Percentiles rank a stretch among this genome's conserved stretches.
These are phyloP conservation scores for Lochmaea capreae DNA, from an alignment of 2,888 invertebrate genomes.

Conservation along the genomic window DNA sequence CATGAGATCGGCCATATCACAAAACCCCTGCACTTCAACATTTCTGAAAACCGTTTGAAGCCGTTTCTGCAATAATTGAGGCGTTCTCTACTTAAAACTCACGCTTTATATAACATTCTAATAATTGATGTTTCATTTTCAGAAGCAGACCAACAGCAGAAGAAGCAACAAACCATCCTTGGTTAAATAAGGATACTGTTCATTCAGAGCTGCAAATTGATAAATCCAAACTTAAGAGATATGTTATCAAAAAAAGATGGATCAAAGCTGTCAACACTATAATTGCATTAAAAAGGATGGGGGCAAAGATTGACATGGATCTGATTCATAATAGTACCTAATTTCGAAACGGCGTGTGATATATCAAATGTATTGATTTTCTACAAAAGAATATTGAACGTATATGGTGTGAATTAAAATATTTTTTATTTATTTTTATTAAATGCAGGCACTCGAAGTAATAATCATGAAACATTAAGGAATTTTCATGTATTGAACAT, in stretches of 20 bases:
- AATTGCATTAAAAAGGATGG: conserved; percentile 87
- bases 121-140: conserved; percentile 50
- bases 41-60: too few relatives aligned
- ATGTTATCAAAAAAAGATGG: conserved; percentile 92
- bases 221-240: conserved; percentile 85
- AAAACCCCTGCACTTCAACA: too few relatives aligned
- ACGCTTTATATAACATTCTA: too few relatives aligned
- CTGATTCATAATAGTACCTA: conserved; percentile 47
- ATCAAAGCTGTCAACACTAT: conserved; percentile 90
- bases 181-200: conserved; percentile 75
- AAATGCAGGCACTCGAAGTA: too few relatives aligned
- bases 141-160: conserved; percentile 80
- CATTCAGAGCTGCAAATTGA: conserved; percentile 78
- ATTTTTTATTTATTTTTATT: too few relatives aligned
- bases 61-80: too few relatives aligned
- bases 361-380: conserved; percentile 16
- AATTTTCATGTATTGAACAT: too few relatives aligned
- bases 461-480: too few relatives aligned
- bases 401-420: background rate
- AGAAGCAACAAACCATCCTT: conserved; percentile 81
- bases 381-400: conserved; percentile 27
- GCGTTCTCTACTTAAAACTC: too few relatives aligned
- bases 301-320: conserved; percentile 78
- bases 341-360: conserved; percentile 16
- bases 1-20: too few relatives aligned